These are phyloP conservation scores for Dynastes hyllus DNA, from an alignment of 2,888 invertebrate genomes.

Conservation along the genomic window DNA sequence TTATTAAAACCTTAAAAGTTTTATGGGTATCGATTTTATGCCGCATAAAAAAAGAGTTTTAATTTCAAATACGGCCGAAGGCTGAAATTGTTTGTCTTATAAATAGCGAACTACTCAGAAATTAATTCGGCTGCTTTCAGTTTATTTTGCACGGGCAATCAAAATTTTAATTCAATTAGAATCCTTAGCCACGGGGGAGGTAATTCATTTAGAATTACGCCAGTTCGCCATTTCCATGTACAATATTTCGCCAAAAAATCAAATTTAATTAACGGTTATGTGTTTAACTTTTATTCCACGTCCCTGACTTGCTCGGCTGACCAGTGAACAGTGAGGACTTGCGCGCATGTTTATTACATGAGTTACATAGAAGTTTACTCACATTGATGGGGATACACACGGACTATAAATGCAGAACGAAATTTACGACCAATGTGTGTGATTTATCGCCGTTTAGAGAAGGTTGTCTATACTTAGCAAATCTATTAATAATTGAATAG, in stretches of 20 bases:
- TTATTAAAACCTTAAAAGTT: too few species aligned
- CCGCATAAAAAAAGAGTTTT: neutral
- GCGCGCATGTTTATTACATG: conserved; percentile 6
- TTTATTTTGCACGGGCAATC: neutral
- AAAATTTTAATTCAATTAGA: conserved; percentile 3
- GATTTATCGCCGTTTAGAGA: neutral
- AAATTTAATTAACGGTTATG: conserved; percentile 14
- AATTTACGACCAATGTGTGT: conserved; percentile 12
- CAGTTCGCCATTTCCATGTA: neutral
- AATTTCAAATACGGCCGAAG: too few species aligned
- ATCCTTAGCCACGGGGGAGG: neutral
- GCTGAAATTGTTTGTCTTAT: too few species aligned
- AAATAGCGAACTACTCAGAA: too few species aligned
- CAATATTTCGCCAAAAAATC: neutral
- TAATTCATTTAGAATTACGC: neutral
- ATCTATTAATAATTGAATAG: conserved; percentile 4
- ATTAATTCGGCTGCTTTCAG: neutral
- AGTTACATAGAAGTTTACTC: conserved; percentile 17
- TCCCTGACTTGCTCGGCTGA: neutral
- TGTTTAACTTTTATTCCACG: conserved; percentile 14
- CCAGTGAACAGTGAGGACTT: neutral
- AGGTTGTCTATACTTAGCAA: neutral
- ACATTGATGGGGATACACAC: neutral
- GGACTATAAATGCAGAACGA: conserved; percentile 5
- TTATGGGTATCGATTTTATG: neutral